Percentiles rank a stretch among this genome's conserved stretches.
Evolutionary conservation across 2,797 vertebrate species (phyloP).

Genomic region (Tragelaphus eurycerus): DNA sequence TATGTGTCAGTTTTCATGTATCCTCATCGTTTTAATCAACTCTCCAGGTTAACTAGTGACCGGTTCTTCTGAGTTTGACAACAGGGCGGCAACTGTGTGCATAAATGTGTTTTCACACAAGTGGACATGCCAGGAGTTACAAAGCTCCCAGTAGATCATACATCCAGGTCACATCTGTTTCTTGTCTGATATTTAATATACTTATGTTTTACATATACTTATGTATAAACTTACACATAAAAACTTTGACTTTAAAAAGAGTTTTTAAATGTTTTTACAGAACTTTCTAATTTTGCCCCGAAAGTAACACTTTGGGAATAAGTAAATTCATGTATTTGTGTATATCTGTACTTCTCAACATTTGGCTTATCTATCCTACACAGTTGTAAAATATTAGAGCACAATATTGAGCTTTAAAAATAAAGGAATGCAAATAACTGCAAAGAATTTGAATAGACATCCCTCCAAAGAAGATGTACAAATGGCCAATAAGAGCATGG

Average conservation of each 20-base stretch:
- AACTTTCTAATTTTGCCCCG: not conserved
- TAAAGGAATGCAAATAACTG: not conserved
- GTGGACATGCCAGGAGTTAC: not conserved
- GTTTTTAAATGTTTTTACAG: not conserved
- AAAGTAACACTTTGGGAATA: not conserved
- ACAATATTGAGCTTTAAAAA: constrained; percentile 30
- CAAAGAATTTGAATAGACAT: not conserved
- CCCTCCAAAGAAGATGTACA: not conserved
- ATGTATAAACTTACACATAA: not conserved
- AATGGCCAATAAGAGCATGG: not conserved
- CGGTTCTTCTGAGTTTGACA: not conserved
- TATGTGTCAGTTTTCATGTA: not conserved
- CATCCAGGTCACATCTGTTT: not conserved
- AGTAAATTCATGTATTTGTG: not conserved
- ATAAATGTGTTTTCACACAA: not conserved
- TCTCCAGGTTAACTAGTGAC: not conserved
- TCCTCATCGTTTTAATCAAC: not conserved
- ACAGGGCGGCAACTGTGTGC: not conserved
- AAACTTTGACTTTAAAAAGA: not conserved
- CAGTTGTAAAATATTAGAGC: not conserved
- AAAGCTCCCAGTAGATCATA: not conserved
- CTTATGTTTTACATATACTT: not conserved
- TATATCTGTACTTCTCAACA: not conserved
- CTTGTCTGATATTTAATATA: not conserved
- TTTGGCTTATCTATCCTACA: not conserved